Evolutionary conservation across 2,797 vertebrate genomes (phyloP).

Genomic region (Sciurus carolinensis): DNA sequence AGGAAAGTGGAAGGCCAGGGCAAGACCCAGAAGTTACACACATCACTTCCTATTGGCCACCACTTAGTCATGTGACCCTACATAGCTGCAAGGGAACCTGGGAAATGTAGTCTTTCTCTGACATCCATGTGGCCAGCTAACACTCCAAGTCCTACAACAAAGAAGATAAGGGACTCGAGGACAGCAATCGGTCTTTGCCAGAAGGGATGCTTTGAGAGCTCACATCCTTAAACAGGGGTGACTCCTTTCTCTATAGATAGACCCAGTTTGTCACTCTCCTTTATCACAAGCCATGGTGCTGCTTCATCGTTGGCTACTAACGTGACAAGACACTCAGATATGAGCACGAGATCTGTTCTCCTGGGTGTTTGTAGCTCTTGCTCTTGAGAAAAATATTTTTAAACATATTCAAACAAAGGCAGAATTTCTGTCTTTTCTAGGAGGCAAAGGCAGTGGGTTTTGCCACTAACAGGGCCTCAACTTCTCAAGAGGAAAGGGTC

Average conservation of each 20-base stretch:
- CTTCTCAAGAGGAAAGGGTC: background rate
- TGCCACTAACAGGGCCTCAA: background rate
- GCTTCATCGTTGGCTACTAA: conserved; percentile 47
- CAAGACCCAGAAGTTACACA: background rate
- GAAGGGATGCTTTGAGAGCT: background rate
- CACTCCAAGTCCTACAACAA: background rate
- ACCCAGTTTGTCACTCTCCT: conserved; percentile 33
- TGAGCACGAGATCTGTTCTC: background rate
- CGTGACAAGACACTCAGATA: background rate
- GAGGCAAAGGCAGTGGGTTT: background rate
- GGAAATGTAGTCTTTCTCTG: conserved; percentile 65
- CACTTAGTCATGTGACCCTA: background rate
- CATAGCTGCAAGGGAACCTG: conserved; percentile 25
- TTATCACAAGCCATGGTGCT: background rate
- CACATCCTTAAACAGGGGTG: background rate
- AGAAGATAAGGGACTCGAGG: background rate
- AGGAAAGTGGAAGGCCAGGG: background rate
- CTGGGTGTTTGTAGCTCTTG: background rate
- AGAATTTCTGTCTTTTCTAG: background rate
- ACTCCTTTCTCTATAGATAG: background rate
- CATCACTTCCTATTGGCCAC: background rate
- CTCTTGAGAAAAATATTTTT: conserved; percentile 35
- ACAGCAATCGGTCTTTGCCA: background rate
- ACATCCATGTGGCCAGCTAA: background rate
- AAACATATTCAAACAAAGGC: conserved; percentile 42